A percentile compares a stretch with the other conserved stretches of the same genome.
These are phyloP conservation scores for Ernsta delagoae DNA, from an alignment of 2,888 invertebrate genomes.

Conservation along the genomic window DNA sequence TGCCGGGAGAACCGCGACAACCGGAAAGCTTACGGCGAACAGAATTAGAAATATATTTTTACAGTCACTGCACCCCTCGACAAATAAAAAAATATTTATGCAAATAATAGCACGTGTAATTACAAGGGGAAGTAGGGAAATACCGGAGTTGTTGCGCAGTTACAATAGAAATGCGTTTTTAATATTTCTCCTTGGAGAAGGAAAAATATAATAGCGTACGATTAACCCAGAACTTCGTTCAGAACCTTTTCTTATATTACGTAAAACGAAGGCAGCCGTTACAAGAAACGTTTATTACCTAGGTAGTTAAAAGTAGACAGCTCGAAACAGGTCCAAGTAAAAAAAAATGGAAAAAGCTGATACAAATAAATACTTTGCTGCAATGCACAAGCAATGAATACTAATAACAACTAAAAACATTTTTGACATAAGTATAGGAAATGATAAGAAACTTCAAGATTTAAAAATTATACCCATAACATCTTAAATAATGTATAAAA, in stretches of 20 bases:
- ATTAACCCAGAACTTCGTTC: neutral
- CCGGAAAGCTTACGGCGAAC: constrained; percentile 74
- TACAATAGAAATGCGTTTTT: constrained; percentile 25
- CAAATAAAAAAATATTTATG: constrained; percentile 76
- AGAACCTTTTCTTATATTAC: too few species aligned
- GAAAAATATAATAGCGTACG: neutral
- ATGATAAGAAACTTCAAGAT: too few species aligned
- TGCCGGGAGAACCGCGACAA: constrained; percentile 53
- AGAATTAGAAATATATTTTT: constrained; percentile 84
- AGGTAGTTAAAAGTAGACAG: too few species aligned
- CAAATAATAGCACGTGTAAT: constrained; percentile 83
- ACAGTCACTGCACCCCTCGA: constrained; percentile 69
- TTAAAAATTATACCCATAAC: too few species aligned
- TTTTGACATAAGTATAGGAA: too few species aligned
- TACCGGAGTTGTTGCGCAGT: constrained; percentile 43
- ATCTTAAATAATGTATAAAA: neutral
- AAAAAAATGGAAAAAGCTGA: too few species aligned
- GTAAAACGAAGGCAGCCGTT: too few species aligned
- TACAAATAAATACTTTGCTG: too few species aligned
- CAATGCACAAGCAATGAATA: too few species aligned
- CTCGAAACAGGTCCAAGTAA: too few species aligned
- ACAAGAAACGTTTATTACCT: too few species aligned
- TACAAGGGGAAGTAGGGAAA: constrained; percentile 68
- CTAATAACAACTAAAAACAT: too few species aligned
- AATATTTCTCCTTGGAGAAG: neutral